Evolutionary conservation across 2,797 vertebrate species (phyloP).

Genomic region (Poecile montanus): DNA sequence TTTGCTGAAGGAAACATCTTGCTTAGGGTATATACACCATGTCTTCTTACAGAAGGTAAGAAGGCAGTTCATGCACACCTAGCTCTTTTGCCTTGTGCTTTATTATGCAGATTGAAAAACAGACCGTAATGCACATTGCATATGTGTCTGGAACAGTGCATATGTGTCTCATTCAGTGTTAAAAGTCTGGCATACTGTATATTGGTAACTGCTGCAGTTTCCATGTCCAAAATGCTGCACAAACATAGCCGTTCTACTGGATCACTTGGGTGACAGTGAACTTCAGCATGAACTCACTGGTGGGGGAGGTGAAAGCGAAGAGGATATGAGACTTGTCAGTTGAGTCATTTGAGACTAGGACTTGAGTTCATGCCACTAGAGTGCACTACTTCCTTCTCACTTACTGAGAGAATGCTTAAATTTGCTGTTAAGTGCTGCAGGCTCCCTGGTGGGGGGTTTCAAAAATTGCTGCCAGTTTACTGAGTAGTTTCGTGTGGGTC

Average conservation of each 20-base stretch:
- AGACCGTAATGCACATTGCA: not conserved
- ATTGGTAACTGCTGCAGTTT: not conserved
- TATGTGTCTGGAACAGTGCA: not conserved
- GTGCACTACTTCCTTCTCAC: conserved; percentile 37
- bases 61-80: not conserved
- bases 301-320: not conserved
- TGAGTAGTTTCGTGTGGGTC: not conserved
- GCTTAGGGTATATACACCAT: fast-evolving
- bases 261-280: not conserved
- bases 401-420: not conserved
- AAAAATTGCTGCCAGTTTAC: not conserved
- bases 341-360: not conserved
- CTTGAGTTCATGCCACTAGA: not conserved
- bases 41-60: not conserved
- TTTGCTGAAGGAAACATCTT: not conserved
- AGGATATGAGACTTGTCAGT: not conserved
- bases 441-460: not conserved
- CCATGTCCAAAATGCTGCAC: not conserved
- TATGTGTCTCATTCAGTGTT: not conserved
- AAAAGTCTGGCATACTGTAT: not conserved
- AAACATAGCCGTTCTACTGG: fast-evolving
- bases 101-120: not conserved
- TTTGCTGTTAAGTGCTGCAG: not conserved
- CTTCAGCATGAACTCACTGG: not conserved
- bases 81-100: not conserved